Evolutionary conservation across 2,888 invertebrate genomes (phyloP), one percentile per base, ranked within the genome.

Genomic region (Eupithecia pulchellata): DNA sequence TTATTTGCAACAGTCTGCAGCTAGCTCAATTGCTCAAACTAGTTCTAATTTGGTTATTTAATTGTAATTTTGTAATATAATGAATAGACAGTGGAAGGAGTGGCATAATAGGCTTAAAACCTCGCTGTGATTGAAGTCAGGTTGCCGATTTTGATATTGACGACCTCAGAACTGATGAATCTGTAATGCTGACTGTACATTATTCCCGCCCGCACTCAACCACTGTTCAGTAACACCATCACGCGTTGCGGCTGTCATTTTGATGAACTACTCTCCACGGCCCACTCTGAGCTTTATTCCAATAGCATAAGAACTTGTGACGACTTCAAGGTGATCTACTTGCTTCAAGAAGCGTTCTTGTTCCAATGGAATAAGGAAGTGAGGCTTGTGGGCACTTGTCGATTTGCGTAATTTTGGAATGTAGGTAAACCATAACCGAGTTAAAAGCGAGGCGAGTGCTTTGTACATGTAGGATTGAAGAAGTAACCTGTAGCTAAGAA

Each of bases 241-340:
- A 75, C 75, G 77, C 64, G 57, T 67, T 67, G 57, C 66, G 70
- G 67, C 68, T 72, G 71, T 73, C 65, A 73, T 73, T 73, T 70
- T 55, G 69, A 73, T 71, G 66, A 69, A 66, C 67, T 74, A 29
- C 64, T 29, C n/a, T 20, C 34, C 29, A 30, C 29, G 11, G 64
- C 68, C 64, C 34, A 69, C 69, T 69, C 27, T 69, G 55, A 61
- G 42, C 64, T 61, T 62, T 69, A 71, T 61, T 27, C 27, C 62
- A 57, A 61, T n/a, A 13, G 61, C 20, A 61, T 61, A 61, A 61
- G 61, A 61, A 9, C 32, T 17, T n/a, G 64, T 64, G 39, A 68
- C 69, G 65, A 60, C 62, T 75, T 65, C 64, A 74, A 73, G 69
- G 70, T 68, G 55, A 68, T 60, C 67, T 71, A 61, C 57, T 17